Base-by-base conservation (phyloP, 2,113 vertebrate species). In the Pelobates fuscus region DNA sequence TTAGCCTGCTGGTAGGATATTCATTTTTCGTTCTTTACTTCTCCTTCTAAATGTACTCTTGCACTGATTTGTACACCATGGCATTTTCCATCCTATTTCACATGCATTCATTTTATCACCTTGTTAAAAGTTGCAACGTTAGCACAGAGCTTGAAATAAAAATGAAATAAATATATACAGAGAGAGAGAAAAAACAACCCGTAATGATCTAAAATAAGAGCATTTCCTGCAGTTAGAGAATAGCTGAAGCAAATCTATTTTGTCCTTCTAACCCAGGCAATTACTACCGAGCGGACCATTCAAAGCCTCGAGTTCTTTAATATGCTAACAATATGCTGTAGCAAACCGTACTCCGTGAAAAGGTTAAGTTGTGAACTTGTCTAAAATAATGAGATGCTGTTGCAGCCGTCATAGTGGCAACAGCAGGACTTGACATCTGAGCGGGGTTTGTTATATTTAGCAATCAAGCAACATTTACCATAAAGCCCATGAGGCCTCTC, bases 1-100 rank as follows among this genome's bases (percentile, higher is more conserved):
- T 99, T 84, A 99, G 96, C 86, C 90, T 99, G 55, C 85, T 99
- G 95, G 97, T 98, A 82, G 84, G 96, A 89, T 84, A 66, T 26
- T n/a, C 27, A 18, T 23, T 21, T 79, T 64, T 25, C 57, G 7
- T 49, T 46, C 30, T 18, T 66, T 8, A 46, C 21, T 37, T 37
- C 23, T 15, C 11, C 3, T 10, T 57, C 2, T 15, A 27, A n/a
- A 62, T 32, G 17, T 65, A 17, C n/a, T 10, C 37, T 15, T 15
- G 18, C 20, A 43, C 20, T 75, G 25, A 29, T n/a, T n/a, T 68
- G 17, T 37, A 52, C 59, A 68, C 60, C 10, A 14, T 49, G 6
- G 32, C 46, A 43, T 64, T 29, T 72, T 14, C 23, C 44, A 54
- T 63, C 61, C 37, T n/a, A 14, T 63, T 63, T 27, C 17, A 14